Base-by-base conservation (phyloP, 2,797 vertebrate genomes). In the Muraenolepis orangiensis region DNA sequence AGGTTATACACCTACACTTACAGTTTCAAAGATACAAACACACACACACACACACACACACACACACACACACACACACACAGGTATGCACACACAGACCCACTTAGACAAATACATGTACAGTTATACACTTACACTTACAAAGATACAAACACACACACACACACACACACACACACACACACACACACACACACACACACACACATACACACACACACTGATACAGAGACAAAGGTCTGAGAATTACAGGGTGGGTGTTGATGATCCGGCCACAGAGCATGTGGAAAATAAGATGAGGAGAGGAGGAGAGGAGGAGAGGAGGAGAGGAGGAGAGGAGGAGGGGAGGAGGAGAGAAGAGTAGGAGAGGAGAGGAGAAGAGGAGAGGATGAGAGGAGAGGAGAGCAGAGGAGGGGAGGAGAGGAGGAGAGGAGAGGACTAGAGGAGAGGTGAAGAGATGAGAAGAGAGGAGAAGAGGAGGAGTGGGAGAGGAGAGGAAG, bases 91-190 rank as follows among this genome's bases (percentile, higher is more conserved):
- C 81, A 85, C 84, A 87, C 85, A 85, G 81, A 82, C 85, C 85
- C 83, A 81, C 85, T 86, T 81, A 86, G 86, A 88, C 82, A 90
- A 81, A 87, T 83, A 89, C 86, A 81, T 20, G 51, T 23, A 20
- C 7, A 26, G 57, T 66, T 74, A 86, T 80, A 81, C 79, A 88
- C 83, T 84, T 81, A 86, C 84, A 87, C 84, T 81, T 81, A 86
- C 84, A 87, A 81, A 87, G 81, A 85, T n/a, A 88, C 84, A 86
- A 82, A 87, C 80, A 85, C 83, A 87, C 85, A 85, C 82, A 82
- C 69, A 30, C 61, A 83, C 85, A 82, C 84, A 86, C 82, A 29
- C 74, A 13, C 74, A 84, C 85, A 83, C 85, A 84, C 83, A 23
- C 36, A 66, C 79, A 86, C 81, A 82, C 80, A 88, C 85, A 85